Evolutionary conservation across 2,797 vertebrate genomes (phyloP).

Genomic region (Philypnodon macrostomus): DNA sequence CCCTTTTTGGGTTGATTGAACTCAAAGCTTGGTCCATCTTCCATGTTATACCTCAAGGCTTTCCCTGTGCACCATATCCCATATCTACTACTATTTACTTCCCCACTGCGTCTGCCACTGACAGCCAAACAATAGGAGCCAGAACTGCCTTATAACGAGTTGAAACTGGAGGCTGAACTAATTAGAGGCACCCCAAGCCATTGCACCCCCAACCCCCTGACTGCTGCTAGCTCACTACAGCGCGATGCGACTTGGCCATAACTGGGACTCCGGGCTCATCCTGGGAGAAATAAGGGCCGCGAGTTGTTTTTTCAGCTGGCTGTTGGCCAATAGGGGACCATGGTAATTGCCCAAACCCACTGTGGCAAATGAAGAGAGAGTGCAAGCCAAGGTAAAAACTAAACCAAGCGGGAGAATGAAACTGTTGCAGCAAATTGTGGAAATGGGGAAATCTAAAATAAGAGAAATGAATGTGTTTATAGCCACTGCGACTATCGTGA

Average conservation of each 20-base stretch:
- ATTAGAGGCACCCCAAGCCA: conserved; percentile 53
- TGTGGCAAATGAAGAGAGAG: conserved; percentile 50
- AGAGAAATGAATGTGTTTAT: conserved; percentile 1
- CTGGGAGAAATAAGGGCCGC: conserved; percentile 50
- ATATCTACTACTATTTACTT: conserved; percentile 27
- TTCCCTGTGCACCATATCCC: conserved; percentile 16
- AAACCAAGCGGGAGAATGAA: conserved; percentile 38
- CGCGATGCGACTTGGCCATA: conserved; percentile 32
- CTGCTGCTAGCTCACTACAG: conserved; percentile 40
- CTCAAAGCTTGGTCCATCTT: conserved; percentile 20
- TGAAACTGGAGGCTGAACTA: conserved; percentile 55
- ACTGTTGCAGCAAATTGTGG: conserved; percentile 21
- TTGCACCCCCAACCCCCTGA: conserved; percentile 26
- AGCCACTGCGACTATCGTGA: background rate
- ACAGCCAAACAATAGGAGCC: conserved; percentile 69
- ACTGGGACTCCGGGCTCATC: conserved; percentile 27
- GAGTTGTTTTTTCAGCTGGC: conserved; percentile 51
- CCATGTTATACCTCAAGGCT: conserved; percentile 37
- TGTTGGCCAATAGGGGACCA: conserved; percentile 54
- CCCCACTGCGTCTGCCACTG: conserved; percentile 39
- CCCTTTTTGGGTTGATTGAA: conserved; percentile 3
- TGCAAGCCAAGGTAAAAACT: conserved; percentile 47
- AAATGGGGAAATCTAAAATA: conserved; percentile 17
- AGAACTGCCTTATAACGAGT: conserved; percentile 57
- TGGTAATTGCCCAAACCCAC: conserved; percentile 71